Evolutionary conservation across 2,797 vertebrate species (phyloP).

Genomic region (Karalla daura): DNA sequence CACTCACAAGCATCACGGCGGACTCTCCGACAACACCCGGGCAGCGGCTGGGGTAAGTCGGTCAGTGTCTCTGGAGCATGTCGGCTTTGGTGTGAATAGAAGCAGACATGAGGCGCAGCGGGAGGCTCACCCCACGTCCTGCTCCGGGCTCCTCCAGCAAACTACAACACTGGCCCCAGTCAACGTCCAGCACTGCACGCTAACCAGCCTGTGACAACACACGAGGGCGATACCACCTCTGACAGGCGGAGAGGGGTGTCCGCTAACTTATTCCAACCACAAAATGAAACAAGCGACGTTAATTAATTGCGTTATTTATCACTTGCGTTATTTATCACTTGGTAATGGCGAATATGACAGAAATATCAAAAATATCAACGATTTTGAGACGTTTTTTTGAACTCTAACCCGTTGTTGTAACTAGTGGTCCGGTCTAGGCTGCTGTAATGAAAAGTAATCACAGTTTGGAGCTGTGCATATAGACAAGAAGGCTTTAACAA

Average conservation of each 20-base stretch:
- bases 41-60: constrained; percentile 23
- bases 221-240: constrained; percentile 49
- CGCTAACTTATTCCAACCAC: not conserved
- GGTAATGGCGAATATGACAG: too few relatives aligned
- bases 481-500: constrained; percentile 46
- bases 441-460: constrained; percentile 77
- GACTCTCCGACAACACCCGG: too few relatives aligned
- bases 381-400: not conserved
- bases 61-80: constrained; percentile 59
- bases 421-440: constrained; percentile 41
- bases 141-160: constrained; percentile 41
- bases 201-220: constrained; percentile 72
- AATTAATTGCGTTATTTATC: accelerated
- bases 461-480: constrained; percentile 55
- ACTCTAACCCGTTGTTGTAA: not conserved
- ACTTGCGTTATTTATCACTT: too few relatives aligned
- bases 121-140: constrained; percentile 45
- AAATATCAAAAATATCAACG: too few relatives aligned
- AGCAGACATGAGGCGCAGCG: constrained; percentile 39
- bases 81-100: constrained; percentile 20
- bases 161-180: constrained; percentile 67
- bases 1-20: constrained; percentile 75
- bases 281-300: accelerated
- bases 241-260: not conserved
- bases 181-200: constrained; percentile 63